Evolutionary conservation across 2,113 vertebrate genomes (phyloP), one percentile per base, ranked within the genome.

Genomic region (Tragulus kanchil): DNA sequence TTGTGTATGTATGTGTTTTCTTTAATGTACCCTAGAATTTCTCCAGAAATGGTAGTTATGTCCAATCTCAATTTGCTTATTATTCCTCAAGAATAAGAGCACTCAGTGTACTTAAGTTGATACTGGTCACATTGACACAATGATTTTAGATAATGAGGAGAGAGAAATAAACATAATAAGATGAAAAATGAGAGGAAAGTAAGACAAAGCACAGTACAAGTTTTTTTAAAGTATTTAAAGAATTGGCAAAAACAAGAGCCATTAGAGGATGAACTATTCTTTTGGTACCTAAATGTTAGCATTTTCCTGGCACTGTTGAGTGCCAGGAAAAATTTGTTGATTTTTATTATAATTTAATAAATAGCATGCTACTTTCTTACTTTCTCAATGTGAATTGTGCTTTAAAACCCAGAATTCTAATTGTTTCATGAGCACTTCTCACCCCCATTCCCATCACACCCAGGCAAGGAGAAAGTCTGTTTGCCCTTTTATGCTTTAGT

Each of bases 21-120:
- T 73, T 73, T 65, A 93, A 36, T 21, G 5, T 31, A 42, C 28
- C 50, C 11, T 67, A 75, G 42, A 75, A 82, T 28, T 90, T 93
- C 58, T 90, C 26, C 58, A 67, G 42, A 85, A 89, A 65, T 85
- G 56, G 48, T 23, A 52, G 61, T 75, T 69, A 56, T 71, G 45
- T 90, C 52, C 19, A 14, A 8, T 79, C 31, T 85, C 42, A 26
- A 78, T 54, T 75, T 90, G 23, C 19, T 79, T 77, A 62, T 90
- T 87, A 83, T 19, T 42, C 77, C 59, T 84, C 77, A 77, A 82
- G 87, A n/a, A n/a, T n/a, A n/a, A n/a, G n/a, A n/a, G n/a, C n/a
- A n/a, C 6, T 50, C 25, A 73, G 16, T 0, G 8, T 45, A 11
- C 25, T 11, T 82, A 75, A 59, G 19, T 59, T 65, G 31, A 62